phyloP scores from a whole-genome alignment of 2,888 invertebrate genomes.

The Pecten maximus region DNA sequence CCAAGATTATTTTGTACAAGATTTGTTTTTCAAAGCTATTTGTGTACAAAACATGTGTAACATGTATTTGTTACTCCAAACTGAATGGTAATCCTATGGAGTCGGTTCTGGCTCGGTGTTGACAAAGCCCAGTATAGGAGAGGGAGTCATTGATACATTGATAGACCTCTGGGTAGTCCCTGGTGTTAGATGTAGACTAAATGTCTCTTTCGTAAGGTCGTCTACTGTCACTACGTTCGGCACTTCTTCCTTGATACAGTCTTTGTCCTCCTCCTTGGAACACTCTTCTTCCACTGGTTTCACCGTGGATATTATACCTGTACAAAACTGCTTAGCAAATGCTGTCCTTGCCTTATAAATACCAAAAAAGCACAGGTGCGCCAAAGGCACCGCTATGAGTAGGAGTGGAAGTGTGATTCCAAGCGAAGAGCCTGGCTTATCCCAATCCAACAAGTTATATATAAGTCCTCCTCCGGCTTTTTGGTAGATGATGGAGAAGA shows the following conservation, averaged over 20 bases:
- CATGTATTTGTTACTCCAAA: too few relatives aligned
- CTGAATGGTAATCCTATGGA: neutral
- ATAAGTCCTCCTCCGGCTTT: constrained; percentile 57
- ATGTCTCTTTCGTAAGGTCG: neutral
- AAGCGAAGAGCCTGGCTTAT: constrained; percentile 46
- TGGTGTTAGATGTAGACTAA: neutral
- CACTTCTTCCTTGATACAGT: neutral
- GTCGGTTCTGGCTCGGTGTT: neutral
- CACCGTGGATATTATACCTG: neutral
- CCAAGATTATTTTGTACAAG: too few relatives aligned
- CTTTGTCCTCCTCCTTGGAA: neutral
- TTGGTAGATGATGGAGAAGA: constrained; percentile 64
- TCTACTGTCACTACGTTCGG: neutral
- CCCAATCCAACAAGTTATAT: constrained; percentile 63
- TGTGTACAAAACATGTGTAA: too few relatives aligned
- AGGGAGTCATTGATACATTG: neutral
- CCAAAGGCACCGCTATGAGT: constrained; percentile 57
- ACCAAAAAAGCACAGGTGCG: constrained; percentile 53
- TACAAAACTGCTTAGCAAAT: neutral
- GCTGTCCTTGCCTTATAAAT: constrained; percentile 27
- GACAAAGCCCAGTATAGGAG: neutral
- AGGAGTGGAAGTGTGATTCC: constrained; percentile 39
- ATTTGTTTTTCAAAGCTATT: too few relatives aligned
- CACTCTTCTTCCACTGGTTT: neutral
- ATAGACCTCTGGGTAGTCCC: neutral